Conservation (phyloP, 2,113 vertebrate genomes). For the Tupaia tana region DNA sequence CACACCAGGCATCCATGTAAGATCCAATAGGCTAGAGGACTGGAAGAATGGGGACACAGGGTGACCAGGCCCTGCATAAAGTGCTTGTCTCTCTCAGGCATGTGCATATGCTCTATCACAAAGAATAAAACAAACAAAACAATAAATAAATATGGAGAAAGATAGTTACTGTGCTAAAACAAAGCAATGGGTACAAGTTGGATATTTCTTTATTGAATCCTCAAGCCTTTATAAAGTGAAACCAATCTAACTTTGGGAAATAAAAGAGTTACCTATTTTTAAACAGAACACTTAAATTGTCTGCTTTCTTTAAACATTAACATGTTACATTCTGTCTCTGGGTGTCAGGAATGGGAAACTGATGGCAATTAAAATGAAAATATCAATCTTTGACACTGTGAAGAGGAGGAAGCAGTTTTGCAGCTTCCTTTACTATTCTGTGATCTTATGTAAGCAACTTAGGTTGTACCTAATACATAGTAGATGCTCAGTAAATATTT, state of each 20-base stretch:
- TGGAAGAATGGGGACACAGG: too few species aligned
- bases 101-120: too few species aligned
- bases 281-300: conserved; percentile 26
- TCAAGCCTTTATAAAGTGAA: conserved; percentile 33
- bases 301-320: background rate
- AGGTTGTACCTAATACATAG: background rate
- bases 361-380: background rate
- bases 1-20: too few species aligned
- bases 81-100: too few species aligned
- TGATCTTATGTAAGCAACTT: background rate
- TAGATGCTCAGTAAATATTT: background rate
- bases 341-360: background rate
- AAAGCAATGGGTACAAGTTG: background rate
- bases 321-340: background rate
- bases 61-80: too few species aligned
- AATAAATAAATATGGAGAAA: conserved; percentile 10
- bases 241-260: background rate
- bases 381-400: background rate
- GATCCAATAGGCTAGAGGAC: too few species aligned
- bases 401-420: background rate
- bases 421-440: background rate
- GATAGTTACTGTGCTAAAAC: background rate
- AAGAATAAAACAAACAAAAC: background rate
- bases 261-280: conserved; percentile 31
- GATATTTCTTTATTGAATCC: conserved; percentile 14